Evolutionary conservation across 2,888 invertebrate genomes (phyloP).

Genomic region (Dugesia japonica): DNA sequence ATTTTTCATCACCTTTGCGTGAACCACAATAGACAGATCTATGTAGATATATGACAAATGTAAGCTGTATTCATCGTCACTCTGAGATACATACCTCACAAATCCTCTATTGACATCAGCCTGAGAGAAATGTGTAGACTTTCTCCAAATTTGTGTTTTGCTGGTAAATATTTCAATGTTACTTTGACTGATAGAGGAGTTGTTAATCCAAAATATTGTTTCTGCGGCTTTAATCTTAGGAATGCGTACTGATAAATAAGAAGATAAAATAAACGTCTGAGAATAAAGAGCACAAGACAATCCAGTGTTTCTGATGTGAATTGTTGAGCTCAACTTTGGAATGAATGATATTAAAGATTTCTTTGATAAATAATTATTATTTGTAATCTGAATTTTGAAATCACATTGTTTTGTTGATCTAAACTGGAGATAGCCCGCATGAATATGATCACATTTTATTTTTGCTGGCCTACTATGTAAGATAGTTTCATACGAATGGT

Average conservation of each 20-base stretch:
- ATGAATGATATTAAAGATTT: background rate
- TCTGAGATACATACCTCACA: background rate
- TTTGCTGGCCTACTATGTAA: background rate
- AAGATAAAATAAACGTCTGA: background rate
- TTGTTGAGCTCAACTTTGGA: background rate
- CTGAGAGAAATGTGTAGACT: background rate
- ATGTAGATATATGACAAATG: background rate
- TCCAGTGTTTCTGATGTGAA: background rate
- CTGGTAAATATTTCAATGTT: background rate
- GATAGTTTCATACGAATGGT: background rate
- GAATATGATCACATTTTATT: background rate
- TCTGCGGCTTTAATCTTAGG: background rate
- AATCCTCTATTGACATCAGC: background rate
- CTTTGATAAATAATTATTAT: background rate
- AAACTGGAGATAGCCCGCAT: background rate
- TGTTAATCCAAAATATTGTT: background rate
- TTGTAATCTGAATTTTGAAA: background rate
- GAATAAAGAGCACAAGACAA: background rate
- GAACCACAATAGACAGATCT: background rate
- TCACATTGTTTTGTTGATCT: background rate
- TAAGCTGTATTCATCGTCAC: background rate
- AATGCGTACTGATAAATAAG: background rate
- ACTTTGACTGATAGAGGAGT: background rate
- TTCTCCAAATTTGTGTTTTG: background rate
- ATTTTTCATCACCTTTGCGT: background rate